phyloP scores from a whole-genome alignment of 2,797 vertebrate species.

The Bradypus variegatus region DNA sequence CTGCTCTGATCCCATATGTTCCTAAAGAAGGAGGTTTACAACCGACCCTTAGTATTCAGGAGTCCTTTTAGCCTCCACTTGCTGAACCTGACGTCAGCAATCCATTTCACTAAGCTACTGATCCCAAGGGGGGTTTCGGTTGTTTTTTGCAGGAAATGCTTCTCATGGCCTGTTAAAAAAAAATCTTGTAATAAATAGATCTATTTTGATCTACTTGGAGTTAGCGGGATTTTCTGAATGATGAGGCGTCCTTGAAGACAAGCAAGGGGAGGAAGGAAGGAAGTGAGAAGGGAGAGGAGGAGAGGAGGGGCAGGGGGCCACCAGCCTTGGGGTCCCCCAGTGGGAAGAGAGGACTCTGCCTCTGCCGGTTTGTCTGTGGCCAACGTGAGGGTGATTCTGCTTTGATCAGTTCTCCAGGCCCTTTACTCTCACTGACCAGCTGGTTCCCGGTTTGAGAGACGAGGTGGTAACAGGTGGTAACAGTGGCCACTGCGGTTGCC shows the following conservation, averaged over 20 bases:
- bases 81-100: neutral
- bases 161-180: neutral
- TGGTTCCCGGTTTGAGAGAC: neutral
- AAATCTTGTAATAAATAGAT: neutral
- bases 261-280: neutral
- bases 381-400: neutral
- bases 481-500: neutral
- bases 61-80: neutral
- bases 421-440: neutral
- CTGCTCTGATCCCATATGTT: neutral
- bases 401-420: neutral
- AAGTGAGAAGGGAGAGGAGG: neutral
- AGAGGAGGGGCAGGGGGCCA: neutral
- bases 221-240: neutral
- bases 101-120: neutral
- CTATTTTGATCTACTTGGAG: neutral
- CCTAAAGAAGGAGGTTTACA: neutral
- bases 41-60: neutral
- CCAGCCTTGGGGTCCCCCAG: neutral
- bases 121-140: neutral
- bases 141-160: slow-evolving; percentile 3
- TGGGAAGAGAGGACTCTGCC: neutral
- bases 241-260: neutral
- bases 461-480: neutral
- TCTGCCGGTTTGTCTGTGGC: neutral